A percentile compares a stretch with the other conserved stretches of the same genome.
Conservation (phyloP, 1,140 invertebrate species). For the Eriosoma lanigerum region DNA sequence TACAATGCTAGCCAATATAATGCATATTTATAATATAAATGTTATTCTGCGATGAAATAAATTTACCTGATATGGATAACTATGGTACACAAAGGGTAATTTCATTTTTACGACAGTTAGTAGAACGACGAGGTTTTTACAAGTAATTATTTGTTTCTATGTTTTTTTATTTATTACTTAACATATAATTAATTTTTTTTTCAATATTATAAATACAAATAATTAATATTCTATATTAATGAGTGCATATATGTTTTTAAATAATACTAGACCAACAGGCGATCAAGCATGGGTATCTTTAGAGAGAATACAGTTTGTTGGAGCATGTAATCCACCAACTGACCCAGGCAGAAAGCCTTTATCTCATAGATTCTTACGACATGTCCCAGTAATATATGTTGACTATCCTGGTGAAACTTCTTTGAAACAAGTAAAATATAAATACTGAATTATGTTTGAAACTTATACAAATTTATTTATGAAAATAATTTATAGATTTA, state of each 20-base stretch:
- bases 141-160: constrained; percentile 58
- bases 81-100: constrained; percentile 98
- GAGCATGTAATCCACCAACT: constrained; percentile 99
- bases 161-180: not conserved
- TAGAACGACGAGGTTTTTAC: constrained; percentile 92
- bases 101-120: constrained; percentile 94
- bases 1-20: too few relatives aligned
- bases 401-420: constrained; percentile 99
- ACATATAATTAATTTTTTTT: too few relatives aligned
- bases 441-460: not conserved
- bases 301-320: constrained; percentile 98
- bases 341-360: constrained; percentile 98
- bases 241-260: constrained; percentile 55
- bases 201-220: not conserved
- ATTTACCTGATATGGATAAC: constrained; percentile 98
- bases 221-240: not conserved
- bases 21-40: too few relatives aligned
- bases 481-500: constrained; percentile 72
- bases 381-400: constrained; percentile 98
- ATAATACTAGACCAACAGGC: constrained; percentile 60
- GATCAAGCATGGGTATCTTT: constrained; percentile 97
- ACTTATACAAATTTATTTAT: too few relatives aligned
- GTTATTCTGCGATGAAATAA: constrained; percentile 99
- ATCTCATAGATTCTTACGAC: constrained; percentile 87
- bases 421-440: constrained; percentile 79